Evolutionary conservation across 2,113 vertebrate genomes (phyloP).

Genomic region (Leuciscus idus): DNA sequence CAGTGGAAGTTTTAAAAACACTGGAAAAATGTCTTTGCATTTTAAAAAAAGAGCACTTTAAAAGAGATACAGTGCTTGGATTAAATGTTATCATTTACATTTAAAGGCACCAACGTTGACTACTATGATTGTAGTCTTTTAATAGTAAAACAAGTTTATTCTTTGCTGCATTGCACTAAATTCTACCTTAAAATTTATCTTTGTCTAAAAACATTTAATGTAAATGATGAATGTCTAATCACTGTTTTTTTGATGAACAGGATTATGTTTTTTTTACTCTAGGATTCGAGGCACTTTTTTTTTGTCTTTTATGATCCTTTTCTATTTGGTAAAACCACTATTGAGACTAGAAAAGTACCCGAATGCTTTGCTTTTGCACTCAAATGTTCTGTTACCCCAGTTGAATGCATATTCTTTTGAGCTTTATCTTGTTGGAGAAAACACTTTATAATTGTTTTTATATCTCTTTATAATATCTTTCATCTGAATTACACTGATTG

Average conservation of each 20-base stretch:
- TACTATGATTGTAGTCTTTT: background rate
- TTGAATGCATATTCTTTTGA: background rate
- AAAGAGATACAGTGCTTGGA: background rate
- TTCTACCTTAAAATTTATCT: background rate
- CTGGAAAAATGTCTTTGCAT: background rate
- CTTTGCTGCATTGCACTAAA: background rate
- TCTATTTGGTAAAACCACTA: background rate
- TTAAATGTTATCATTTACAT: background rate
- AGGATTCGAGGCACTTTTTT: background rate
- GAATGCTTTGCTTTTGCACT: background rate
- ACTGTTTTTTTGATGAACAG: background rate
- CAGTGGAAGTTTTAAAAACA: no score
- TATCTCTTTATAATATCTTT: background rate
- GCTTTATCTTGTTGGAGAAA: background rate
- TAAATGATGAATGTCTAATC: background rate
- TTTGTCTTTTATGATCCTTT: background rate
- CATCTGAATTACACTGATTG: background rate
- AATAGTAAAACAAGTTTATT: background rate
- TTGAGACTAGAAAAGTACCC: background rate
- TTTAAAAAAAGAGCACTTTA: background rate
- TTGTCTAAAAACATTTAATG: background rate
- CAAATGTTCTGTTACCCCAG: background rate
- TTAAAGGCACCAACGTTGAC: background rate
- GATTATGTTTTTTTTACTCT: background rate
- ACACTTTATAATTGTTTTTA: background rate